Evolutionary conservation across 35 echinoderm and acorn worm genomes (phyloP).

Genomic region (Chiridota heheva): DNA sequence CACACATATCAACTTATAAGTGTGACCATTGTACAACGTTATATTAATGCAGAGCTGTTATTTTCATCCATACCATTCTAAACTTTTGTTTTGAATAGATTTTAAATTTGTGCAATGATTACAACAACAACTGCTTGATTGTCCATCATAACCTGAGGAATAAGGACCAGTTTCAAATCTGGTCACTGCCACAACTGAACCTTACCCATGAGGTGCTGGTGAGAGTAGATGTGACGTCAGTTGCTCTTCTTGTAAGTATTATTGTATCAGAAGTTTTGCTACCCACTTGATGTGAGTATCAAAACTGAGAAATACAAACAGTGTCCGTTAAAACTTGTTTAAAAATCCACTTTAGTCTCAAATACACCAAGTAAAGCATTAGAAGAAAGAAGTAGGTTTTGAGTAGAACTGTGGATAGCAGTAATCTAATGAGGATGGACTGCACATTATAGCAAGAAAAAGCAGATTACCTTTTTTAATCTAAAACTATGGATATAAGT

Average conservation of each 20-base stretch:
- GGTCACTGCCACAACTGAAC: conserved; percentile 73
- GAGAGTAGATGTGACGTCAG: conserved; percentile 44
- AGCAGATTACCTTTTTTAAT: too few relatives aligned
- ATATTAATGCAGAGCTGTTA: too few relatives aligned
- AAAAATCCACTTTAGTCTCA: background rate
- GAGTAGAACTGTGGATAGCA: too few relatives aligned
- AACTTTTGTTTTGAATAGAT: too few relatives aligned
- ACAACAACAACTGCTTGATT: conserved; percentile 53
- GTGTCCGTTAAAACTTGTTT: too few relatives aligned
- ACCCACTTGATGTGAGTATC: background rate
- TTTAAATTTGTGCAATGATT: conserved; percentile 63
- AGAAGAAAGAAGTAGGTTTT: too few relatives aligned
- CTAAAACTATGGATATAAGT: too few relatives aligned
- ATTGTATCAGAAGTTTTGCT: background rate
- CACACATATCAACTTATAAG: too few relatives aligned
- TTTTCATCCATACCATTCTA: too few relatives aligned
- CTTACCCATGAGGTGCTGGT: conserved; percentile 66
- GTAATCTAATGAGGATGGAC: too few relatives aligned
- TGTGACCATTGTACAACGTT: too few relatives aligned
- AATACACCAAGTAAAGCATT: background rate
- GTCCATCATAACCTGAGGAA: conserved; percentile 65
- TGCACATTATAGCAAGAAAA: too few relatives aligned
- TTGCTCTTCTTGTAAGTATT: conserved; percentile 74
- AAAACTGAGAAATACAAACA: background rate
- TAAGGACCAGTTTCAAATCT: conserved; percentile 81